These are phyloP conservation scores for Aporophyla lueneburgensis DNA, from an alignment of 2,888 invertebrate species.

Conservation along the genomic window DNA sequence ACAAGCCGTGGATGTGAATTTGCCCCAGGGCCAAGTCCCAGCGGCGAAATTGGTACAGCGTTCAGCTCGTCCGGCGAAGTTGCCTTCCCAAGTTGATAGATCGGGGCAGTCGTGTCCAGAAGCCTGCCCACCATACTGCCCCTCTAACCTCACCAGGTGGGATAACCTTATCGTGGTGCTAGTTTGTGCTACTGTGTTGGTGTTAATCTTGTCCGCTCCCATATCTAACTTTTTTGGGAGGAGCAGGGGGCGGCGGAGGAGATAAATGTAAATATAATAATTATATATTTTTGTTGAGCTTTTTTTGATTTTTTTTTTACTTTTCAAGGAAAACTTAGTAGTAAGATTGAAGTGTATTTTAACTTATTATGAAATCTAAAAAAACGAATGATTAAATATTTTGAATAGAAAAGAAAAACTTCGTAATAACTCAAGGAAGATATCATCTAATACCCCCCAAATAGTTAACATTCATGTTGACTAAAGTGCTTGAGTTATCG, in stretches of 20 bases:
- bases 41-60: neutral
- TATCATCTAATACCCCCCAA: neutral
- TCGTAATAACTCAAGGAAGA: neutral
- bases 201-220: conserved; percentile 72
- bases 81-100: neutral
- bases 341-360: conserved; percentile 25
- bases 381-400: neutral
- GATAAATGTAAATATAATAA: conserved; percentile 71
- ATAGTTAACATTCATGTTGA: neutral
- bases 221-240: conserved; percentile 65
- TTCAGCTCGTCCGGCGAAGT: neutral
- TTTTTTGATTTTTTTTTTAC: conserved; percentile 16
- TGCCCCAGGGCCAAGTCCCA: neutral
- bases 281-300: conserved; percentile 15
- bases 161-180: conserved; percentile 72
- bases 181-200: conserved; percentile 69
- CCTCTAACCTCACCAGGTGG: conserved; percentile 57
- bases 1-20: neutral
- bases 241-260: conserved; percentile 54
- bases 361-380: neutral
- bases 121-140: conserved; percentile 15
- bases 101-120: conserved; percentile 26
- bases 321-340: neutral
- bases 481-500: conserved; percentile 19
- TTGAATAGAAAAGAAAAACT: neutral